Percentiles rank a stretch among this genome's conserved stretches.
Conservation (phyloP, 2,797 vertebrate genomes). For the Craterocephalus amniculus region DNA sequence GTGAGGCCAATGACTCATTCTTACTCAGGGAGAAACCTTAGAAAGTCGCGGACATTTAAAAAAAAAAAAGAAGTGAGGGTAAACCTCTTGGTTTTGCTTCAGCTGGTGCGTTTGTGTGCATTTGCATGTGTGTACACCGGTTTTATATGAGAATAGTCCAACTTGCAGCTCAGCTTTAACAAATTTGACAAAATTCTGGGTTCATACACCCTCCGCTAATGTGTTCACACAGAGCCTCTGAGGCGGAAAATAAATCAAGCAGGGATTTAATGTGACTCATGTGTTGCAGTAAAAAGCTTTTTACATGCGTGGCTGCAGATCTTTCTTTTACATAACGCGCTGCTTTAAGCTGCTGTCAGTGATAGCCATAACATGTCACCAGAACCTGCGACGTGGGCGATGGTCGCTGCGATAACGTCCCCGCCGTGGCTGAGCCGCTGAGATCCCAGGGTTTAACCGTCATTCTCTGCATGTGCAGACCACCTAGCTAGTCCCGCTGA, state of each 20-base stretch:
- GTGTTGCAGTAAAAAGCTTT: constrained; percentile 57
- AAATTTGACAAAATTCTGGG: constrained; percentile 28
- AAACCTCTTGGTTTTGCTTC: constrained; percentile 55
- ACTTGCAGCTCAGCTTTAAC: constrained; percentile 24
- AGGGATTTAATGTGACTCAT: constrained; percentile 70
- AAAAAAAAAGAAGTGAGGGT: constrained; percentile 45
- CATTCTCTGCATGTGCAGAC: constrained; percentile 67
- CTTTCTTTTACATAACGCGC: constrained; percentile 69
- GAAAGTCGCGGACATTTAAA: constrained; percentile 67
- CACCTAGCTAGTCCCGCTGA: constrained; percentile 69
- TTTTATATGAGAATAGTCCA: constrained; percentile 41
- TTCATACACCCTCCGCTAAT: constrained; percentile 64
- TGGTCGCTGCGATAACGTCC: constrained; percentile 70
- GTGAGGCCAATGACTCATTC: constrained; percentile 76
- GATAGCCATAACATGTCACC: constrained; percentile 81
- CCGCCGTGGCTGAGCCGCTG: constrained; percentile 11
- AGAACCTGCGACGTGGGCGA: constrained; percentile 57
- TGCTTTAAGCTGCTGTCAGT: constrained; percentile 65
- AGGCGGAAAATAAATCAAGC: constrained; percentile 61
- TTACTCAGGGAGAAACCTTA: constrained; percentile 45
- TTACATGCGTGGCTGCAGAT: constrained; percentile 65
- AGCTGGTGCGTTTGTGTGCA: constrained; percentile 41
- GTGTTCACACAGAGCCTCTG: constrained; percentile 28
- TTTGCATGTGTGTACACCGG: constrained; percentile 40
- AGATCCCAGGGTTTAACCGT: constrained; percentile 51